phyloP scores from a whole-genome alignment of 2,797 vertebrate genomes.

The Alouatta caraya region DNA sequence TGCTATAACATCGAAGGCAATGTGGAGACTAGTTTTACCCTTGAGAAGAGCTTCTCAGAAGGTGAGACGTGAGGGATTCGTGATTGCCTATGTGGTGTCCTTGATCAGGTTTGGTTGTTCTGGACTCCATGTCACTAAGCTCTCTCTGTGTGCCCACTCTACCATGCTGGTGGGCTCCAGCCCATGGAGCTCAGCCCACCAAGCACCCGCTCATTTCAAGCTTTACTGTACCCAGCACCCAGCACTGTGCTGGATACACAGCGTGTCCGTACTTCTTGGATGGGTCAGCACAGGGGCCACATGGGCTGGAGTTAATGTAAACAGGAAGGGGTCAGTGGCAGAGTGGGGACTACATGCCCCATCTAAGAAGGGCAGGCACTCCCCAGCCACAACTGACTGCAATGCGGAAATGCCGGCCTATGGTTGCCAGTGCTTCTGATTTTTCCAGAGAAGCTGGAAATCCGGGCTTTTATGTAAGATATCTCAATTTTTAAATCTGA shows the following conservation, averaged over 20 bases:
- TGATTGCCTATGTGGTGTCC: not conserved
- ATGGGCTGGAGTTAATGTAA: not conserved
- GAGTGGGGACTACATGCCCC: not conserved
- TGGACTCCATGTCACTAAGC: not conserved
- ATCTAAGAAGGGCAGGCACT: rapidly evolving
- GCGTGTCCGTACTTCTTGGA: not conserved
- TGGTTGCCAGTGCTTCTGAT: not conserved
- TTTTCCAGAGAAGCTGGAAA: not conserved
- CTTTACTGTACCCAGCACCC: not conserved
- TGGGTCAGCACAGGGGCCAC: not conserved
- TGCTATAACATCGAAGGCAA: not conserved
- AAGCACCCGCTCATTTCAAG: not conserved
- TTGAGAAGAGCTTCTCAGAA: not conserved
- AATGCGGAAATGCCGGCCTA: not conserved
- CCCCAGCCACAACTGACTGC: rapidly evolving
- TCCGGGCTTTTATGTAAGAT: not conserved
- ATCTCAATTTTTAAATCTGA: not conserved
- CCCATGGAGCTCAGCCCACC: not conserved
- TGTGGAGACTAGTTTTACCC: not conserved
- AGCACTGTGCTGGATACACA: not conserved
- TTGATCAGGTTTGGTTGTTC: not conserved
- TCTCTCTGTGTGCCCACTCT: not conserved
- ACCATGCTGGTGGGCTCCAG: not conserved
- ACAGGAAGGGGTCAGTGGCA: rapidly evolving
- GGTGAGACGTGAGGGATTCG: not conserved